phyloP scores from a whole-genome alignment of 2,113 vertebrate species.

The Loxodonta africana region DNA sequence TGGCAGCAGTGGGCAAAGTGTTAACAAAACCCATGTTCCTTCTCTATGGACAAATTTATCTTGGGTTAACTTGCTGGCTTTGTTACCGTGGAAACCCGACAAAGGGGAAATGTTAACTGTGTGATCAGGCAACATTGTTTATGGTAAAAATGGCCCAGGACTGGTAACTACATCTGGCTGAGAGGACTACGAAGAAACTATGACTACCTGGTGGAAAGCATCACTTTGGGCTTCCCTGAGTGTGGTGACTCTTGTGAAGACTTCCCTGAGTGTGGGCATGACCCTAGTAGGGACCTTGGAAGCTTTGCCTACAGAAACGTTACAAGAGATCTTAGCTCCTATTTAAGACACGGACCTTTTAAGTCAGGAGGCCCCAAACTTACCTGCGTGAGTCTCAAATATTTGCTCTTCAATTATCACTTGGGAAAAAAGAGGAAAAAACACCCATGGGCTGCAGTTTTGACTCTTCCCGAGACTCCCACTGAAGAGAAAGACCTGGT shows the following conservation, averaged over 20 bases:
- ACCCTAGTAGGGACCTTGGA: not conserved
- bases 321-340: not conserved
- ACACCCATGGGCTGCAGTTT: not conserved
- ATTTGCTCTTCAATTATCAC: not conserved
- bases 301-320: not conserved
- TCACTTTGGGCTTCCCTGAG: not conserved
- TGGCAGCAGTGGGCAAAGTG: fast-evolving
- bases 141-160: not conserved
- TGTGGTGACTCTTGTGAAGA: not conserved
- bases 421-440: not conserved
- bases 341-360: not conserved
- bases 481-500: not conserved
- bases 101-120: not conserved
- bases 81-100: not conserved
- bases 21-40: not conserved
- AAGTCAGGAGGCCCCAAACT: not conserved
- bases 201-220: not conserved
- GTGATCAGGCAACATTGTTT: not conserved
- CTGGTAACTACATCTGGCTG: not conserved
- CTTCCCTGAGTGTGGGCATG: not conserved
- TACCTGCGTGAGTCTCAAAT: not conserved
- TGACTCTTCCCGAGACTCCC: not conserved
- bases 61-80: not conserved
- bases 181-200: not conserved
- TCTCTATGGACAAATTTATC: not conserved